phyloP scores from a whole-genome alignment of 2,797 vertebrate species.

The Ciconia nigra region DNA sequence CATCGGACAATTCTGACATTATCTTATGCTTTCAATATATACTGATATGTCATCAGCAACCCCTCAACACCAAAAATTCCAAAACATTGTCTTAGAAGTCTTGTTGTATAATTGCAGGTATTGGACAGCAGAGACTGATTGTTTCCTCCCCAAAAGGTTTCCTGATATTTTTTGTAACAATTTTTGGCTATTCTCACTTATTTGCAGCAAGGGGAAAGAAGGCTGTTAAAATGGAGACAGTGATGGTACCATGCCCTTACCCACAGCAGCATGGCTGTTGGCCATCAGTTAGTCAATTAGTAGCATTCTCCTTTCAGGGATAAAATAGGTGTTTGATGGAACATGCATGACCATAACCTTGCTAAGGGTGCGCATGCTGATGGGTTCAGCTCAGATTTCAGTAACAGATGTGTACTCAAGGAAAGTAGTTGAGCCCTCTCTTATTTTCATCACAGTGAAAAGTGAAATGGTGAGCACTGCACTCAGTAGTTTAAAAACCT shows the following conservation, averaged over 20 bases:
- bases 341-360: neutral
- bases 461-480: neutral
- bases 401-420: neutral
- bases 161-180: neutral
- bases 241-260: rapidly evolving
- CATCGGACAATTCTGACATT: neutral
- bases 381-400: rapidly evolving
- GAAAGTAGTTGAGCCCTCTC: neutral
- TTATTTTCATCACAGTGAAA: neutral
- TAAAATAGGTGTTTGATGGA: neutral
- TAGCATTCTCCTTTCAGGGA: neutral
- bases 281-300: neutral
- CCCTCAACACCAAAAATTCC: neutral
- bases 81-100: neutral
- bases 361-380: neutral
- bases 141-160: neutral
- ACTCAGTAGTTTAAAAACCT: neutral
- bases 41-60: neutral
- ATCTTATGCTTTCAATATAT: neutral
- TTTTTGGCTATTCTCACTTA: neutral
- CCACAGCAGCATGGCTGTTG: neutral
- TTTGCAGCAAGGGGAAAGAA: neutral
- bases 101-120: neutral
- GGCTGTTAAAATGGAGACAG: neutral
- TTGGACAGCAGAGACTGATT: neutral